Evolutionary conservation across 2,113 vertebrate genomes (phyloP).

Genomic region (Aspidoscelis tigris): DNA sequence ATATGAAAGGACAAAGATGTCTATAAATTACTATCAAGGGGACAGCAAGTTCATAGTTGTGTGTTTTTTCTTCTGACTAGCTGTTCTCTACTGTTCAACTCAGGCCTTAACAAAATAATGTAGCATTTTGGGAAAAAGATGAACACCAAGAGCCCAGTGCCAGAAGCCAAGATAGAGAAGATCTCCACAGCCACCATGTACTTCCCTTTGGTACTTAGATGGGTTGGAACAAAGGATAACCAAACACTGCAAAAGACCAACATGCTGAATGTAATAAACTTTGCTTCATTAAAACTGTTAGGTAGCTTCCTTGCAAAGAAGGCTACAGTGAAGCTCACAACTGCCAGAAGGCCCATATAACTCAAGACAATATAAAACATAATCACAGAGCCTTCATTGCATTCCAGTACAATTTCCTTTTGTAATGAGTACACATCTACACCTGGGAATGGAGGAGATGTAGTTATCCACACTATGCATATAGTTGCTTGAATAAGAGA

Average conservation of each 20-base stretch:
- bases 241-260: background rate
- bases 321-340: background rate
- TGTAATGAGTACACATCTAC: background rate
- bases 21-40: background rate
- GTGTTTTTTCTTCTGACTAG: background rate
- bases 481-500: background rate
- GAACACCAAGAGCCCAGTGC: background rate
- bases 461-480: background rate
- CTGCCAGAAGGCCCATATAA: background rate
- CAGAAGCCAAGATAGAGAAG: background rate
- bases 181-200: background rate
- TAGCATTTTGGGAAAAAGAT: background rate
- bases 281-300: background rate
- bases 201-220: background rate
- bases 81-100: background rate
- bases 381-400: background rate
- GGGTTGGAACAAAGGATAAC: background rate
- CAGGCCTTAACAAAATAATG: background rate
- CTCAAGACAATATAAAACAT: background rate
- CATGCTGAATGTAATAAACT: background rate
- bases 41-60: background rate
- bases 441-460: background rate
- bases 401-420: background rate
- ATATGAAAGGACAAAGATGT: too few species aligned
- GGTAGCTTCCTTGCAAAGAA: background rate